Base-by-base conservation (phyloP, 2,797 vertebrate genomes). In the Manis pentadactyla region DNA sequence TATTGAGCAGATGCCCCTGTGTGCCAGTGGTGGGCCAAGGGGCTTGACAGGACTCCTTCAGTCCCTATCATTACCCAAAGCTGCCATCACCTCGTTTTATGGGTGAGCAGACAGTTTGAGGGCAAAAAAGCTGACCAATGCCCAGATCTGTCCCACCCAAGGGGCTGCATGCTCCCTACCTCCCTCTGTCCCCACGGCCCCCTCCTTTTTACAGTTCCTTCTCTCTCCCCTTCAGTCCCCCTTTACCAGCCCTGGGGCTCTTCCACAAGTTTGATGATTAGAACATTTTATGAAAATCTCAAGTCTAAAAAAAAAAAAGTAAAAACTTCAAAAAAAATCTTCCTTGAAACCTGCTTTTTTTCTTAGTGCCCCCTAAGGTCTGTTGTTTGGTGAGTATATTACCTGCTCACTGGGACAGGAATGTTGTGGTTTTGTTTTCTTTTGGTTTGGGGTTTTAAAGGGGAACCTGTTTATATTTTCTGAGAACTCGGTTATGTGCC, bases 1-100 rank as follows among this genome's bases (percentile, higher is more conserved):
- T 37, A 17, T 7, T 6, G 46, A 78, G 55, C n/a, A 25, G 23
- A 37, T 0, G 0, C 42, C 18, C 31, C 31, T 5, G 2, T 1
- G 1, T 66, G n/a, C 21, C 51, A 2, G 13, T 2, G 13, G 21
- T 7, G 25, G 61, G 63, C 77, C 11, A 2, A 5, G 49, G 23
- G 51, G 11, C 49, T 63, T 25, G 25, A 5, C 10, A 5, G 55
- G 55, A 23, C 55, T 18, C 7, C 2, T 12, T 14, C 46, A 2
- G 27, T 13, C 27, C 34, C 34, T 21, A 4, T 34, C 0, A 2
- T 66, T 59, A 6, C 21, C n/a, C 53, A 18, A 17, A 10, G n/a
- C 71, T 49, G 29, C 7, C 73, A 1, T 46, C 15, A 4, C 25
- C 37, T 27, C 7, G 0, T n/a, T 51, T 46, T 19, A 27, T 23